Percentiles rank a stretch among this genome's conserved stretches.
Conservation (phyloP, 2,797 vertebrate genomes). For the Glyptemys insculpta region DNA sequence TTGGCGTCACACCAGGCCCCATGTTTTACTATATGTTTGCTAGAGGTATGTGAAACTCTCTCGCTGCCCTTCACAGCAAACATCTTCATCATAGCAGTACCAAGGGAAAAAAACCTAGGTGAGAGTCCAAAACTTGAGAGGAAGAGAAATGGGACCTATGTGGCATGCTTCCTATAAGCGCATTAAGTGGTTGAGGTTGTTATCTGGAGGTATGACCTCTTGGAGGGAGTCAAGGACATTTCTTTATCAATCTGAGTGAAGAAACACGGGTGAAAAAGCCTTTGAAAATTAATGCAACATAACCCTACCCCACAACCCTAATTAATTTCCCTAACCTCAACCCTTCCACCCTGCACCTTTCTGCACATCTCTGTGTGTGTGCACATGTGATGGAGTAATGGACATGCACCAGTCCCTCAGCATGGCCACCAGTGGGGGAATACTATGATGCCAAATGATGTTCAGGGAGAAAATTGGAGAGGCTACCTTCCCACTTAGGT, state of each 20-base stretch:
- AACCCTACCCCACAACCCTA: neutral
- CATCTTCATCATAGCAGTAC: neutral
- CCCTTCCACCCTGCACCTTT: neutral
- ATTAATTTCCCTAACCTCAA: neutral
- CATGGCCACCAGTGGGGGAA: neutral
- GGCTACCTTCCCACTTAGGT: neutral
- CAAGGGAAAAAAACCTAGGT: neutral
- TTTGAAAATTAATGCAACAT: neutral
- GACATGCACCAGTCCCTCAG: too few species aligned
- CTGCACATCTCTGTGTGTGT: neutral
- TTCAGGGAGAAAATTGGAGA: neutral
- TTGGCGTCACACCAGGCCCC: neutral
- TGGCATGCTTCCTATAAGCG: fast-evolving
- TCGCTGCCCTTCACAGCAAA: neutral
- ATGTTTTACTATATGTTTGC: neutral
- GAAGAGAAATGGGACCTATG: neutral
- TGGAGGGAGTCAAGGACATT: neutral
- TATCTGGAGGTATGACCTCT: neutral
- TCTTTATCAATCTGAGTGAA: neutral
- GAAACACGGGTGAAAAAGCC: neutral
- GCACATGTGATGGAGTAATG: neutral
- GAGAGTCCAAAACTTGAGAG: neutral
- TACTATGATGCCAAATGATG: neutral
- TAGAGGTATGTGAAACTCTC: neutral
- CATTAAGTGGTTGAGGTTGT: fast-evolving